phyloP scores from a whole-genome alignment of 2,888 invertebrate species.

The Toxonevra muliebris region DNA sequence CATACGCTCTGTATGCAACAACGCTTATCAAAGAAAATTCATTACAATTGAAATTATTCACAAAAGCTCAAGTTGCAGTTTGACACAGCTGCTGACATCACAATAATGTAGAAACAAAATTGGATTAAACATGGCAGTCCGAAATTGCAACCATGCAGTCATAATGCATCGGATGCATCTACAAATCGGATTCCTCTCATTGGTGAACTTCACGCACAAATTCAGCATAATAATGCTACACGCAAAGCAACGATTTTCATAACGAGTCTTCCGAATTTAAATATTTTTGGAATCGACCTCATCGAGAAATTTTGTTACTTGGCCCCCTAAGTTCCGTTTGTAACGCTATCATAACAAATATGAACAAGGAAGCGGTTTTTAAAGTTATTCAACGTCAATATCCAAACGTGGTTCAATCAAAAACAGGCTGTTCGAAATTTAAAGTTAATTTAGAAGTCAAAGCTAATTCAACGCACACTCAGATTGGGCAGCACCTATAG shows the following conservation, averaged over 20 bases:
- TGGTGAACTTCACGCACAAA: conserved; percentile 21
- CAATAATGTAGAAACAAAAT: conserved; percentile 25
- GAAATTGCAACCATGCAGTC: background rate
- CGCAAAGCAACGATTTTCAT: too few relatives aligned
- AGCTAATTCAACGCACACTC: conserved; percentile 10
- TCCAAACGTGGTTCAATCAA: too few relatives aligned
- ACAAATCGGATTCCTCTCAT: conserved; percentile 21
- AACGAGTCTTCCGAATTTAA: too few relatives aligned
- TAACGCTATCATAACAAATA: too few relatives aligned
- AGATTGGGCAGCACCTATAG: conserved; percentile 24
- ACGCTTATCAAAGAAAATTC: conserved; percentile 15
- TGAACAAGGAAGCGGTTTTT: too few relatives aligned
- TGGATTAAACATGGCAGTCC: conserved; percentile 31
- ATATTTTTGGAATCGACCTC: too few relatives aligned
- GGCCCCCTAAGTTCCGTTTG: too few relatives aligned
- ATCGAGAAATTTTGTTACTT: too few relatives aligned
- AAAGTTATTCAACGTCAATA: too few relatives aligned
- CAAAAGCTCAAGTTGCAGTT: conserved; percentile 21
- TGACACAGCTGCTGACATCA: conserved; percentile 29
- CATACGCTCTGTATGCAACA: background rate
- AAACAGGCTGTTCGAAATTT: conserved; percentile 19
- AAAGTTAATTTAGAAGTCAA: conserved; percentile 17
- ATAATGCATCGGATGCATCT: conserved; percentile 7
- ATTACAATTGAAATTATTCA: conserved; percentile 10
- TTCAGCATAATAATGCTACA: conserved; percentile 7